Conservation (phyloP, 2,113 vertebrate genomes). For the Channa argus region DNA sequence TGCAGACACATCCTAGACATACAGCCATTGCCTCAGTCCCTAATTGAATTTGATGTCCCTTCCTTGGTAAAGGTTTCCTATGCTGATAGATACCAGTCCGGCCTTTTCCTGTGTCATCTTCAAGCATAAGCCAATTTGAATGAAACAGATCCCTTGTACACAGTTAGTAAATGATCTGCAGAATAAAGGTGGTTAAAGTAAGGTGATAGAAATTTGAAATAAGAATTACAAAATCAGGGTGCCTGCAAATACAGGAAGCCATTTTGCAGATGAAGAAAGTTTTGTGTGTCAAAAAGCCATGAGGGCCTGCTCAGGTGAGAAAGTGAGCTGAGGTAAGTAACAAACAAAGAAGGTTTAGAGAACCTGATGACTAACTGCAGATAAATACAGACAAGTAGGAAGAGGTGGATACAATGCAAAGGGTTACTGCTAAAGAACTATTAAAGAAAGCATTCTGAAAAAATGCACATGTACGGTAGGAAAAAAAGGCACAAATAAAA, state of each 20-base stretch:
- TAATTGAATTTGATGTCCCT: constrained; percentile 55
- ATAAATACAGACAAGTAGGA: constrained; percentile 8
- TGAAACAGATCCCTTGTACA: constrained; percentile 31
- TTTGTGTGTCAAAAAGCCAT: constrained; percentile 53
- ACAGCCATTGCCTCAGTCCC: constrained; percentile 6
- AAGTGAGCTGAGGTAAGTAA: neutral
- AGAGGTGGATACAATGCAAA: constrained; percentile 34
- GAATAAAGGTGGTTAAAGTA: constrained; percentile 27
- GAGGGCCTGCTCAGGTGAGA: constrained; percentile 8
- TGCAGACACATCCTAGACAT: constrained; percentile 34
- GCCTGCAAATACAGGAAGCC: constrained; percentile 36
- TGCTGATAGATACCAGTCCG: constrained; percentile 37
- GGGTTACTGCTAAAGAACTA: constrained; percentile 23
- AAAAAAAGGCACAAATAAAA: neutral
- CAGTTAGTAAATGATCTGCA: constrained; percentile 30
- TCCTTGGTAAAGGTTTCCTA: constrained; percentile 24
- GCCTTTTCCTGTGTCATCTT: constrained; percentile 24
- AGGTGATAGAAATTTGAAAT: constrained; percentile 40
- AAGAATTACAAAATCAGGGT: constrained; percentile 43
- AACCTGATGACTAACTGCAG: constrained; percentile 40
- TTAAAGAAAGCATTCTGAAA: neutral
- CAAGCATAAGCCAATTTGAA: constrained; percentile 49
- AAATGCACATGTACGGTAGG: neutral
- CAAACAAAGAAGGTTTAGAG: constrained; percentile 30
- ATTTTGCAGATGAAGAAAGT: constrained; percentile 59